phyloP scores from a whole-genome alignment of 1,140 invertebrate genomes.

The Leguminivora glycinivorella region DNA sequence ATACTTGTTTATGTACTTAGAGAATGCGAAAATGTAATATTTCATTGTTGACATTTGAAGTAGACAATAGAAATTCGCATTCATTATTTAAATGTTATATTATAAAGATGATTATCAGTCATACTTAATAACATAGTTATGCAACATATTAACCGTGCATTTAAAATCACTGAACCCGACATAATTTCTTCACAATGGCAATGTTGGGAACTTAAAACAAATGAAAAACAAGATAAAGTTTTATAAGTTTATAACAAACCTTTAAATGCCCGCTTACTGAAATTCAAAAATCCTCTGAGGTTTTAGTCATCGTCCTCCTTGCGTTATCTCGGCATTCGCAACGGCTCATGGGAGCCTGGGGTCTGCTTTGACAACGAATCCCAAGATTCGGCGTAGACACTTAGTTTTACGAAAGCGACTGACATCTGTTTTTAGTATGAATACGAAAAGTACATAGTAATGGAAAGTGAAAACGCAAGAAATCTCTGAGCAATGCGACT shows the following conservation, averaged over 20 bases:
- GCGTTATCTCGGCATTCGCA: too few relatives aligned
- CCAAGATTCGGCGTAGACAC: too few relatives aligned
- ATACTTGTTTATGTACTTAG: neutral
- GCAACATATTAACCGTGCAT: neutral
- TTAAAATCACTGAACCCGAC: neutral
- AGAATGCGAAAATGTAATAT: neutral
- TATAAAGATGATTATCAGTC: neutral
- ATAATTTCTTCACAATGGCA: neutral
- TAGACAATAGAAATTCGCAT: slow-evolving; percentile 47
- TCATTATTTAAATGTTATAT: slow-evolving; percentile 48
- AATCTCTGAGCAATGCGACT: neutral
- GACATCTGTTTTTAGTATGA: too few relatives aligned
- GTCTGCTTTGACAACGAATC: too few relatives aligned
- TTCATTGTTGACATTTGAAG: slow-evolving; percentile 10
- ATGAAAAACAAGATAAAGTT: too few relatives aligned
- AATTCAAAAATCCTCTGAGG: too few relatives aligned
- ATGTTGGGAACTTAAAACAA: neutral
- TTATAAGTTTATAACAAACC: too few relatives aligned
- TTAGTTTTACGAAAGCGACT: too few relatives aligned
- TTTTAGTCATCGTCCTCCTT: too few relatives aligned
- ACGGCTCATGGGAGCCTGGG: too few relatives aligned
- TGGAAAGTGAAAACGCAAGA: neutral
- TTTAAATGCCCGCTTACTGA: too few relatives aligned
- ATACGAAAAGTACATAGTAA: neutral
- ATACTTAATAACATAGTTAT: neutral